Evolutionary conservation across 2,888 invertebrate species (phyloP).

Genomic region (Exephanes ischioxanthus): DNA sequence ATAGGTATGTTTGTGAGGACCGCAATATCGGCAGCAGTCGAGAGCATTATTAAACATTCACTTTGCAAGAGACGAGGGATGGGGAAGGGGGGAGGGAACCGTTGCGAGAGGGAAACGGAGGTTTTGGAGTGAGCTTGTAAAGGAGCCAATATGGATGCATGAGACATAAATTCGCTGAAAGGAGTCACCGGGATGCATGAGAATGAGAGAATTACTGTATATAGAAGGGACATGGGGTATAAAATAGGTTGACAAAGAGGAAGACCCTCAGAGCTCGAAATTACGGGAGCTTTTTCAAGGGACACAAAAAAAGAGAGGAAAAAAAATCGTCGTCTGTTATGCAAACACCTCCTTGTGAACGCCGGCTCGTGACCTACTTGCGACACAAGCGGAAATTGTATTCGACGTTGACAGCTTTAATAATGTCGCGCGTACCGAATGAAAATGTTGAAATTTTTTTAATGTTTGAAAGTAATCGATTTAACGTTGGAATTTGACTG

Average conservation of each 20-base stretch:
- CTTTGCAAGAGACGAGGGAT: conserved; percentile 25
- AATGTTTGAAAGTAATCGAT: neutral
- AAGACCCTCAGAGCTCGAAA: conserved; percentile 54
- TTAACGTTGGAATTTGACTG: neutral
- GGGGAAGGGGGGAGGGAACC: neutral
- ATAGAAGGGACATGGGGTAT: conserved; percentile 46
- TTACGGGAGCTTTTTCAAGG: conserved; percentile 54
- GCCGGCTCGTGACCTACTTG: conserved; percentile 62
- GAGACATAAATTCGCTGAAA: conserved; percentile 68
- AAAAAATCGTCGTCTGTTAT: conserved; percentile 57
- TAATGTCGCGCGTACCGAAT: conserved; percentile 15
- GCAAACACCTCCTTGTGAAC: conserved; percentile 48
- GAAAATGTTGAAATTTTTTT: conserved; percentile 9
- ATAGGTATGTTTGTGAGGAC: conserved; percentile 10
- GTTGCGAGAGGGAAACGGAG: conserved; percentile 31
- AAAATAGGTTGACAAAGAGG: conserved; percentile 49
- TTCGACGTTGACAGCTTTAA: conserved; percentile 28
- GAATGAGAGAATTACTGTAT: conserved; percentile 56
- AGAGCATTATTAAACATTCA: conserved; percentile 63
- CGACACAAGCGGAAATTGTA: conserved; percentile 18
- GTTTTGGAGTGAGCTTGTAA: conserved; percentile 40
- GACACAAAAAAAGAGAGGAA: conserved; percentile 4
- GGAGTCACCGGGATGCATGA: conserved; percentile 64
- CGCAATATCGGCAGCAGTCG: conserved; percentile 48
- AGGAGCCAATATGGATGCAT: conserved; percentile 72